phyloP scores from a whole-genome alignment of 2,113 vertebrate genomes.

The Malaclemys terrapin region DNA sequence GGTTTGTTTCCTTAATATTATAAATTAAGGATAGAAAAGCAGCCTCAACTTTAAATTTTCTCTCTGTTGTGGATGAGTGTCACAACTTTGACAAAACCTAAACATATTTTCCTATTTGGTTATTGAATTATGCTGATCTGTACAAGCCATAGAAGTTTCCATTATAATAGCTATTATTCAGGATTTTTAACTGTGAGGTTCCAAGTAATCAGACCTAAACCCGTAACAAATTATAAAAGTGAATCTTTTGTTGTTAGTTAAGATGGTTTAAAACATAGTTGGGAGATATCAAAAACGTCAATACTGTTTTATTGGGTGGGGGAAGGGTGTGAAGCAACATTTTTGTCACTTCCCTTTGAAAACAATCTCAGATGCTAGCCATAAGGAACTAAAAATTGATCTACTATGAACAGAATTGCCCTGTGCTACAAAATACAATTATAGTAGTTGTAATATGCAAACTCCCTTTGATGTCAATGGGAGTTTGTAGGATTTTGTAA shows the following conservation, averaged over 20 bases:
- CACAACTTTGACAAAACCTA: neutral
- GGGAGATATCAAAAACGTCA: neutral
- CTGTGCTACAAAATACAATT: conserved; percentile 58
- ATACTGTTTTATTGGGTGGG: neutral
- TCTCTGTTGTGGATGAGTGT: neutral
- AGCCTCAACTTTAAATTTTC: neutral
- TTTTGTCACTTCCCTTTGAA: conserved; percentile 30
- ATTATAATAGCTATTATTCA: neutral
- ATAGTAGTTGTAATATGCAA: conserved; percentile 37
- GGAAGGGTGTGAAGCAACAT: neutral
- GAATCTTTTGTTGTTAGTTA: neutral
- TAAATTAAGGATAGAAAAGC: neutral
- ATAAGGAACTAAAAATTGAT: conserved; percentile 30
- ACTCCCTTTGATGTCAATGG: conserved; percentile 27
- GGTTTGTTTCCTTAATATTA: neutral
- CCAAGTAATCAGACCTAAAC: neutral
- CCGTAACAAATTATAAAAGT: neutral
- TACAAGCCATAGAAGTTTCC: neutral
- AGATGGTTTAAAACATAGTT: neutral
- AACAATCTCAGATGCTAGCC: neutral
- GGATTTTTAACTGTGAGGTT: neutral
- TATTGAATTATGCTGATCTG: neutral
- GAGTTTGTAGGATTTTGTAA: conserved; percentile 48
- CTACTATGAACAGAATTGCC: conserved; percentile 42
- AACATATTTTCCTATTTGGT: neutral